phyloP scores from a whole-genome alignment of 1,140 invertebrate species.

The Arctopsyche grandis region DNA sequence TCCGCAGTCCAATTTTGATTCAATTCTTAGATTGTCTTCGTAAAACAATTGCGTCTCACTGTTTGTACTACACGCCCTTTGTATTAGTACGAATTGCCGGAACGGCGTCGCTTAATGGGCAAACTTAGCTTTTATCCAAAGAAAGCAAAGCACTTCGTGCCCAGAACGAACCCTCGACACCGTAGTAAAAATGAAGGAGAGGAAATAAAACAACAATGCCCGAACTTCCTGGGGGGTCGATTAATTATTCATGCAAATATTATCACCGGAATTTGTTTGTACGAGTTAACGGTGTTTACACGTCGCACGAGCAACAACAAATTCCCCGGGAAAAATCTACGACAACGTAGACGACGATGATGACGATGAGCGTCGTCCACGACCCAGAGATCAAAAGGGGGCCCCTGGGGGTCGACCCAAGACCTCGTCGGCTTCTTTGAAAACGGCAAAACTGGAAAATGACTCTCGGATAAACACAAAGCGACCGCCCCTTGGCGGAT shows the following conservation, averaged over 20 bases:
- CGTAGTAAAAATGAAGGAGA: not conserved
- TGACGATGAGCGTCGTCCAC: not conserved
- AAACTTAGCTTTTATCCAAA: not conserved
- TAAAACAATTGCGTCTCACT: too few relatives aligned
- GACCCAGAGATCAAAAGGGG: slow-evolving; percentile 21
- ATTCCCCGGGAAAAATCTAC: not conserved
- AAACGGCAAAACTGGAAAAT: slow-evolving; percentile 37
- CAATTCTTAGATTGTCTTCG: too few relatives aligned
- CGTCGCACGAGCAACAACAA: not conserved
- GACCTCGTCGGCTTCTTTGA: slow-evolving; percentile 12
- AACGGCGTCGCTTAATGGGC: not conserved
- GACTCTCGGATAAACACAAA: slow-evolving; percentile 32
- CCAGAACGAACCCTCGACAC: too few relatives aligned
- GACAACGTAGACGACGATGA: not conserved
- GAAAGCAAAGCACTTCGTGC: too few relatives aligned
- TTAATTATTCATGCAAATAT: slow-evolving; percentile 29
- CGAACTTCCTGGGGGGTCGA: not conserved
- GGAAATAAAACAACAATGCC: not conserved
- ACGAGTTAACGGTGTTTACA: slow-evolving; percentile 16
- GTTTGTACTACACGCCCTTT: not conserved
- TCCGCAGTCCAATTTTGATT: too few relatives aligned
- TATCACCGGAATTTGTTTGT: slow-evolving; percentile 26
- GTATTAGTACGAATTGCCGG: not conserved
- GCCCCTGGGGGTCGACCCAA: not conserved
- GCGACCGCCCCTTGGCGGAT: slow-evolving; percentile 8